Evolutionary conservation across 2,888 invertebrate species (phyloP).

Genomic region (Kryphioiulus occultus): DNA sequence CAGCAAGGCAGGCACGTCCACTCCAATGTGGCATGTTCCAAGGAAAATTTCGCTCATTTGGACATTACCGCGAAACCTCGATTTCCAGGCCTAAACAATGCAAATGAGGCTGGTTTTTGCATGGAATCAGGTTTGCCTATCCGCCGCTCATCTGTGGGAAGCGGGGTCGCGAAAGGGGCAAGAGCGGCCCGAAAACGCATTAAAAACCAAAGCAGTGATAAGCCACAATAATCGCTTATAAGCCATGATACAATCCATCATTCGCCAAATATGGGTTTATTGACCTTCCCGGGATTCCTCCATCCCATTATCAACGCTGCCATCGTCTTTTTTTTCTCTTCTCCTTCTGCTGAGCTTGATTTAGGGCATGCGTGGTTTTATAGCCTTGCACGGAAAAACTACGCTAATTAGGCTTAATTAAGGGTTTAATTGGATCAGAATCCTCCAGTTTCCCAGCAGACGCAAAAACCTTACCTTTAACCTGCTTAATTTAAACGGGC

Average conservation of each 20-base stretch:
- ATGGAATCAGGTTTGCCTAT: background rate
- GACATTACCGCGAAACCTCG: too few relatives aligned
- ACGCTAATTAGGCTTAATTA: conserved; percentile 23
- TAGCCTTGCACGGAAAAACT: background rate
- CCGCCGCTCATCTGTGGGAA: background rate
- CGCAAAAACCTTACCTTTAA: background rate
- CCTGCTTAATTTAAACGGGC: background rate
- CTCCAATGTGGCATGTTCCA: too few relatives aligned
- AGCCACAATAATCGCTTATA: conserved; percentile 8
- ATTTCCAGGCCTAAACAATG: background rate
- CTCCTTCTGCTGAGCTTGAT: background rate
- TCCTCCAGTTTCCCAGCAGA: background rate
- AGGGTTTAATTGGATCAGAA: conserved; percentile 23
- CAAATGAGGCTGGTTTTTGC: background rate
- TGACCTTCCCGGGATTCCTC: background rate
- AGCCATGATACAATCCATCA: conserved; percentile 11
- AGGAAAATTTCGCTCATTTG: too few relatives aligned
- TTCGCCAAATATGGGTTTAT: conserved; percentile 2
- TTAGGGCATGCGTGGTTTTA: background rate
- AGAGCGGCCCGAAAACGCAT: background rate
- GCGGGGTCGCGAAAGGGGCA: background rate
- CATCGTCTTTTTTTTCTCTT: background rate
- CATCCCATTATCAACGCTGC: conserved; percentile 14
- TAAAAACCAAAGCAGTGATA: conserved; percentile 12
- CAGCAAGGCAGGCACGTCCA: too few relatives aligned